phyloP scores from a whole-genome alignment of 2,888 invertebrate genomes.

The Acanthosoma haemorrhoidale region DNA sequence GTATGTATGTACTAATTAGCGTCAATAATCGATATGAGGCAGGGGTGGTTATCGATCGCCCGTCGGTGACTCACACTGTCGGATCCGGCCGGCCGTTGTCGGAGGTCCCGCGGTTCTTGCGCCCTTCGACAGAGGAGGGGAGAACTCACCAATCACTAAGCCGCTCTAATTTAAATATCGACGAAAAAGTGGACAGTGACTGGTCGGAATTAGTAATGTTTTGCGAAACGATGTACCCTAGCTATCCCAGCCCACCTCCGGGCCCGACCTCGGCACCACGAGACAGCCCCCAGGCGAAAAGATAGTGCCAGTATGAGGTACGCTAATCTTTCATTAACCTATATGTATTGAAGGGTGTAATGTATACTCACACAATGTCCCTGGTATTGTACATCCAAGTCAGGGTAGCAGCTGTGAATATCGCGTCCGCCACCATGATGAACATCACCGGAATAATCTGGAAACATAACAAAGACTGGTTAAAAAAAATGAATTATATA shows the following conservation, averaged over 20 bases:
- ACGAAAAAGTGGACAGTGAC: too few relatives aligned
- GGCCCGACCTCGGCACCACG: not conserved
- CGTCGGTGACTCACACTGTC: too few relatives aligned
- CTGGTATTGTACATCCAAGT: slow-evolving; percentile 21
- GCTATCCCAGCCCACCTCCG: too few relatives aligned
- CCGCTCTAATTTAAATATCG: too few relatives aligned
- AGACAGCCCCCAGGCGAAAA: not conserved
- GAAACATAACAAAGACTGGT: not conserved
- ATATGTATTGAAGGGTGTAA: not conserved
- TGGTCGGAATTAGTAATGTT: too few relatives aligned
- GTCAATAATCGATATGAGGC: too few relatives aligned
- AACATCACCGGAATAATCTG: slow-evolving; percentile 31
- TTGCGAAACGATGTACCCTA: too few relatives aligned
- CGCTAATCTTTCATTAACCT: not conserved
- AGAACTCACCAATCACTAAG: too few relatives aligned
- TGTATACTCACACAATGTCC: slow-evolving; percentile 37
- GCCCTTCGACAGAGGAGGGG: not conserved
- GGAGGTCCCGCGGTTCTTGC: not conserved
- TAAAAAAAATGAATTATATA: not conserved
- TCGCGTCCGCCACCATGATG: not conserved
- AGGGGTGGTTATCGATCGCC: too few relatives aligned
- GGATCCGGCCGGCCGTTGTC: too few relatives aligned
- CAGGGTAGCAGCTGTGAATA: not conserved
- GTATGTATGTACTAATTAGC: too few relatives aligned
- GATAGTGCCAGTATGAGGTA: not conserved